Evolutionary conservation across 2,888 invertebrate species (phyloP).

Genomic region (Dilophus febrilis): DNA sequence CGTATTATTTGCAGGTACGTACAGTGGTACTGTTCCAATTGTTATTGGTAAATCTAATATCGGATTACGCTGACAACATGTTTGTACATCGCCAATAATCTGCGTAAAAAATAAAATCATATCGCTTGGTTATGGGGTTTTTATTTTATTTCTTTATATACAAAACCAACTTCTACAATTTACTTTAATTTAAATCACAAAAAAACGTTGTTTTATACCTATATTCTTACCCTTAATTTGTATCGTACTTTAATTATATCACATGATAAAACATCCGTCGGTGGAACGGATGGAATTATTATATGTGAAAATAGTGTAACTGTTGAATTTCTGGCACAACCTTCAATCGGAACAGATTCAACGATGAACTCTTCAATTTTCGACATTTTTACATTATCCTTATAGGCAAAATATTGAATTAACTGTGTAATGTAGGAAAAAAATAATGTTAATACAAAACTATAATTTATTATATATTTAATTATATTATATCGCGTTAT

Average conservation of each 20-base stretch:
- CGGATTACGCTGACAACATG: neutral
- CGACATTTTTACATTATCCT: neutral
- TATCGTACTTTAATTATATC: constrained; percentile 1
- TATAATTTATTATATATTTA: no score
- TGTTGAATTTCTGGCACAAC: neutral
- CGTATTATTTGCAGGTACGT: neutral
- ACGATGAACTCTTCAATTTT: neutral
- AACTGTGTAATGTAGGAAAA: no score
- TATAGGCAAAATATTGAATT: neutral
- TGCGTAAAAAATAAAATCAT: neutral
- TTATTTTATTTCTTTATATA: neutral
- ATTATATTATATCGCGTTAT: no score
- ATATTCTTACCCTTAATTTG: neutral
- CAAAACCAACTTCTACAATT: neutral
- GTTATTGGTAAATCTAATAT: neutral
- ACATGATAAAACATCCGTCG: neutral
- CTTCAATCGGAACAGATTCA: neutral
- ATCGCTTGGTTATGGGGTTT: no score
- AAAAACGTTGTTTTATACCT: no score
- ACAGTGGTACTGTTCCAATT: neutral
- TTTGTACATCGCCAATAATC: neutral
- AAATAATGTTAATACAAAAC: no score
- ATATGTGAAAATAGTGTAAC: neutral
- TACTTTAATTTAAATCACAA: neutral
- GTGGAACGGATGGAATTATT: neutral